Base-by-base conservation (phyloP, 2,797 vertebrate species). In the Cossypha caffra region DNA sequence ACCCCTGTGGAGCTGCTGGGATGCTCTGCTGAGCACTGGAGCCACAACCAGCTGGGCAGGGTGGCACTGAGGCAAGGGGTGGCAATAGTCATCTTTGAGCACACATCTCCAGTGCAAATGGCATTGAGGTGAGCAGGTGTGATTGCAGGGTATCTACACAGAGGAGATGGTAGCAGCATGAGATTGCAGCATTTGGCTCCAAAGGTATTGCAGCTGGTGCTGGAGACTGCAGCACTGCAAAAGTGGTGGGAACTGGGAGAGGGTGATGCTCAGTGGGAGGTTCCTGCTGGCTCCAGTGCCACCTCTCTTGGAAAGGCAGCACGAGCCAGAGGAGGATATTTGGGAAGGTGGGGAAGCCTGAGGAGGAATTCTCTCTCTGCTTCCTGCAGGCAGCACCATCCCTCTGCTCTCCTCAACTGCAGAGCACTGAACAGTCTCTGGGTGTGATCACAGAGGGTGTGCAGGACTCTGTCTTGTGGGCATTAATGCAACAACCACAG, bases 341-440 rank as follows among this genome's bases (percentile, higher is more conserved):
- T 87, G 24, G 83, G 83, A 73, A 77, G 47, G 47, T 1, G 28
- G 42, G 57, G 43, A 77, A 50, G 23, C 42, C 40, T 81, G 37
- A 26, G 29, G 67, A 91, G 40, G 38, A 66, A 45, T 42, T 42
- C 45, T 23, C 47, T 47, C 47, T 48, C 47, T 48, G 47, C 24
- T 48, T 48, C 47, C 73, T 68, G 54, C 67, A 38, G 78, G 71
- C 75, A 75, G 52, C 55, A 71, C 48, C 11, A 1, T 17, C 23
- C 38, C 26, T 63, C 54, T 74, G 45, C 75, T 73, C 61, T 82
- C 57, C 47, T 42, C 31, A 43, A 0, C 23, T 26, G 51, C 55
- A 74, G n/a, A 13, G 50, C 0, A 1, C 0, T 40, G 80, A 62
- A 9, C 2, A 1, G 19, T 42, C 24, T 1, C 63, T 14, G 45